Base-by-base conservation (phyloP, 2,888 invertebrate genomes). In the Dicranocentrus wangi region DNA sequence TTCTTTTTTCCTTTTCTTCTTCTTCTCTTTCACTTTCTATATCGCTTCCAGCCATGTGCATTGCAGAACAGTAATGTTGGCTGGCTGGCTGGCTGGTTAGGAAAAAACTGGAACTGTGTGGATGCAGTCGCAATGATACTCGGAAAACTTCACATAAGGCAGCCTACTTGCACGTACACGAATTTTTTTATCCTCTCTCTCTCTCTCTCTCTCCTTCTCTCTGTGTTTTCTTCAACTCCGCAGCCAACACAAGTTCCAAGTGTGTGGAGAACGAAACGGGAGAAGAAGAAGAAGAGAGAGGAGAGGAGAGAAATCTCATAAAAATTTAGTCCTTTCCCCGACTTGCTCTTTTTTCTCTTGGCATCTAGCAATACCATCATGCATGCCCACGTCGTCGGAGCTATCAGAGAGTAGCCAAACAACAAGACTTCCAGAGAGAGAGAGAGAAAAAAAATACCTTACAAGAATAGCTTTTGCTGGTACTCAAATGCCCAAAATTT, bases 241-340 rank as follows among this genome's bases (percentile, higher is more conserved):
- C n/a, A n/a, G n/a, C n/a, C n/a, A n/a, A n/a, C n/a, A n/a, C n/a
- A n/a, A 32, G 32, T 32, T 32, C n/a, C 32, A 32, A 32, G 32
- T 47, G 39, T 39, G 39, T 13, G 39, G 39, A 39, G 5, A 13
- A 13, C 39, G 39, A 39, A 39, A 39, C 5, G 13, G 13, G 39
- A 39, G 13, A 13, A n/a, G n/a, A n/a, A n/a, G n/a, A n/a, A n/a
- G n/a, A n/a, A n/a, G n/a, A n/a, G n/a, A n/a, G n/a, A n/a, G 32
- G 32, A 32, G 32, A 3, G 10, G 32, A 69, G 32, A 69, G 69
- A 77, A 77, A 70, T 77, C 69, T 70, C 77, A 77, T 77, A 77
- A 77, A 77, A 77, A 61, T 77, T 77, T 77, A 70, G 58, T 76
- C 69, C 58, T 66, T 76, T 68, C 43, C 55, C 39, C 72, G 47